Conservation (phyloP, 2,797 vertebrate genomes). For the Ceryle rudis region DNA sequence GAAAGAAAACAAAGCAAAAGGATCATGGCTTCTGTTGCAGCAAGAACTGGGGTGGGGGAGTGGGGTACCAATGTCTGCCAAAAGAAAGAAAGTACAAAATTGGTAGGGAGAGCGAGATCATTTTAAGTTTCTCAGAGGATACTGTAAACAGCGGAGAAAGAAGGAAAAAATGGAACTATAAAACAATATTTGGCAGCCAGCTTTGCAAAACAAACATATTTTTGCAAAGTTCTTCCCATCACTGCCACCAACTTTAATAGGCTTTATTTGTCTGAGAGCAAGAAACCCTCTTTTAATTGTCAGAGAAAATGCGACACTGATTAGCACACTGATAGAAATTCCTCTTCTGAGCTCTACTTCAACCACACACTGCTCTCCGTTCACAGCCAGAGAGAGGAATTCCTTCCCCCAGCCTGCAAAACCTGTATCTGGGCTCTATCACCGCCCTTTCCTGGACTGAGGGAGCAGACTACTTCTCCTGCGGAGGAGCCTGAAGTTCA, state of each 20-base stretch:
- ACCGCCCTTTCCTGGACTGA: background rate
- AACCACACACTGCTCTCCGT: accelerated
- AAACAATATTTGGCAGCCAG: conserved; percentile 71
- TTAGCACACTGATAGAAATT: background rate
- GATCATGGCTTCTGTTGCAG: conserved; percentile 47
- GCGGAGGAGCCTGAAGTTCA: accelerated
- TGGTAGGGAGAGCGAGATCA: conserved; percentile 49
- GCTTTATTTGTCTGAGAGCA: conserved; percentile 45
- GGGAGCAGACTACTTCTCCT: background rate
- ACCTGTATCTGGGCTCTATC: background rate
- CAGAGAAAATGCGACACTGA: background rate
- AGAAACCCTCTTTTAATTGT: conserved; percentile 14
- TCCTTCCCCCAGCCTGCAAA: background rate
- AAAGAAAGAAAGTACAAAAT: conserved; percentile 49
- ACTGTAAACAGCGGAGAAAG: conserved; percentile 63
- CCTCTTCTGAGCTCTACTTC: background rate
- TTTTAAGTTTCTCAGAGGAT: conserved; percentile 57
- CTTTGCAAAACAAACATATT: conserved; percentile 67
- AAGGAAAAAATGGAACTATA: conserved; percentile 56
- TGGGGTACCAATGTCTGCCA: conserved; percentile 33
- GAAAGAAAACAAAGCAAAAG: conserved; percentile 57
- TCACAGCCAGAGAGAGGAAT: background rate
- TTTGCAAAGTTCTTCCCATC: conserved; percentile 64
- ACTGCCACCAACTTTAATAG: conserved; percentile 53
- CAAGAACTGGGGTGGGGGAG: conserved; percentile 55